Base-by-base conservation (phyloP, 2,113 vertebrate species). In the Poicephalus gulielmi region DNA sequence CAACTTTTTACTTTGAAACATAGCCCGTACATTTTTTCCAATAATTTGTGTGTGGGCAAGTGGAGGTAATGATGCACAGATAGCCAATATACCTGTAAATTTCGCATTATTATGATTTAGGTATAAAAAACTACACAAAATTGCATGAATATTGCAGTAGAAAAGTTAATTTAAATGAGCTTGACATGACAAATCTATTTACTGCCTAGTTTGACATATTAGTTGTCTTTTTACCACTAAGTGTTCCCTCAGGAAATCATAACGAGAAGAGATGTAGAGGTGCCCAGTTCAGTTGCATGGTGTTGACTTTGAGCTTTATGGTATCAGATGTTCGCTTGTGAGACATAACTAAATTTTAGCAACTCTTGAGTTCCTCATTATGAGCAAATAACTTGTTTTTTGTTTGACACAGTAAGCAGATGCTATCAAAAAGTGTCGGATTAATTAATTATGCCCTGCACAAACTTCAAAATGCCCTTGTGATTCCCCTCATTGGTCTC, bases 201-300 rank as follows among this genome's bases (percentile, higher is more conserved):
- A 59, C 77, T 95, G 52, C 96, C 57, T 33, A 25, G 17, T 94
- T 86, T 96, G 90, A 96, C 74, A 37, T 66, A 94, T 91, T 66
- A 91, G 71, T 90, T 96, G 53, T 93, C 77, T 96, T 97, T 95
- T 96, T 89, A 95, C 37, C 73, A 94, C 47, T 83, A 69, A 95
- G 28, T 83, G 62, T 90, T 79, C 76, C 79, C 84, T 82, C 62
- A 87, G 88, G 87, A 97, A 95, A 96, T 68, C 35, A 27, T 76
- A 96, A 92, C n/a, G 20, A 94, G 74, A 82, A 91, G 82, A 90
- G 53, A 84, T 55, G 17, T 62, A 93, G 53, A 75, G 24, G 17
- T 87, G 55, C 46, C 33, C 44, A 79, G 59, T 60, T 91, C 55
- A 47, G 75, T 86, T 73, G 46, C 43, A 78, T 1, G 3, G 4